A percentile compares a stretch with the other conserved stretches of the same genome.
These are phyloP conservation scores for Bombus soroeensis DNA, from an alignment of 1,140 invertebrate genomes.

Conservation along the genomic window DNA sequence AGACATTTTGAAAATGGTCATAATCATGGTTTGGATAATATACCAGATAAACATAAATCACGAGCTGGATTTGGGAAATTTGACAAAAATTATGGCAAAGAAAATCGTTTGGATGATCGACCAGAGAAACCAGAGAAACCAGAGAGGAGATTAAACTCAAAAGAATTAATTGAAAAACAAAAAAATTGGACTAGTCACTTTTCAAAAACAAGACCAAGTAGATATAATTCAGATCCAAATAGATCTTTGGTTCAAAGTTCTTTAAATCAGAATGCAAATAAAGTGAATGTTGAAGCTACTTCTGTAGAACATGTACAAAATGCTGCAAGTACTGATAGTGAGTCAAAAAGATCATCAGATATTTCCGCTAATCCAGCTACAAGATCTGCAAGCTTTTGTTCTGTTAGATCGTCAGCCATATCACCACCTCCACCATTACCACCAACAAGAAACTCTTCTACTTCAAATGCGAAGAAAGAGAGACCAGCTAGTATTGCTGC, in stretches of 20 bases:
- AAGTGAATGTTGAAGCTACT: slow-evolving; percentile 28
- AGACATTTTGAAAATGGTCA: slow-evolving; percentile 80
- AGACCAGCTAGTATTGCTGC: slow-evolving; percentile 72
- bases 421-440: slow-evolving; percentile 75
- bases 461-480: slow-evolving; percentile 68
- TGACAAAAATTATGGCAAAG: slow-evolving; percentile 75
- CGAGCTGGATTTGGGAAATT: slow-evolving; percentile 63
- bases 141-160: slow-evolving; percentile 91
- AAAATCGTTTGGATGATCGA: slow-evolving; percentile 84
- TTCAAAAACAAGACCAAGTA: slow-evolving; percentile 87
- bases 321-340: slow-evolving; percentile 50
- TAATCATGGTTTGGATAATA: slow-evolving; percentile 66
- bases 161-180: slow-evolving; percentile 94
- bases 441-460: slow-evolving; percentile 76
- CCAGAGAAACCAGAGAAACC: slow-evolving; percentile 89
- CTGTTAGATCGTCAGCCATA: slow-evolving; percentile 71
- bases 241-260: slow-evolving; percentile 79
- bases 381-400: slow-evolving; percentile 78
- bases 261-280: slow-evolving; percentile 74
- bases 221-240: slow-evolving; percentile 87
- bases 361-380: slow-evolving; percentile 68
- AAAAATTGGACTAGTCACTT: slow-evolving; percentile 96
- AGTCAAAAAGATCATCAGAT: slow-evolving; percentile 61
- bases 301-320: slow-evolving; percentile 40
- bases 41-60: slow-evolving; percentile 67